Evolutionary conservation across 2,113 vertebrate genomes (phyloP), one percentile per base, ranked within the genome.

Genomic region (Phalacrocorax aristotelis): DNA sequence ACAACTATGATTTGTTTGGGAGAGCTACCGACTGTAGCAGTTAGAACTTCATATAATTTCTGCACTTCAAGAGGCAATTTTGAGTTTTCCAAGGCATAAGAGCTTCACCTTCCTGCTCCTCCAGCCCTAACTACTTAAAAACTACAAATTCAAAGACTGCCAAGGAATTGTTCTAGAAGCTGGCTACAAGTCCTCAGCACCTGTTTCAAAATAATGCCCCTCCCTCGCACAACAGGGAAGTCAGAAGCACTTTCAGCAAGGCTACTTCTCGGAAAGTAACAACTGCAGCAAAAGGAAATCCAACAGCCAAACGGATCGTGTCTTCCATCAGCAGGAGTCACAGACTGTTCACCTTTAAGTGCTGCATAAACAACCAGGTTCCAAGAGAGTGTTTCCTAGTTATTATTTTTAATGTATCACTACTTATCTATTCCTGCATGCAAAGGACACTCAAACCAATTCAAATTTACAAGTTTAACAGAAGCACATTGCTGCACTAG

Each of bases 301-400:
- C 60, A n/a, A 13, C 30, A 49, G 60, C 65, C 49, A 49, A 58
- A 48, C 11, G 26, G 48, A n/a, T 22, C 16, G 5, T 1, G 6
- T 27, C 42, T 36, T 79, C 54, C 36, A 16, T 12, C 46, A 34
- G 54, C 14, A 68, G 42, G 64, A 77, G 74, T 42, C 94, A 52
- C 66, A 65, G n/a, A 26, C 72, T 84, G 11, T 34, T 46, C 66
- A 21, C 51, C 79, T 65, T 22, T 19, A 38, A 89, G 58, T 14
- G 32, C 80, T 91, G 80, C 64, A 36, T 29, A 95, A 95, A 95
- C 88, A 82, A 95, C 85, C 83, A 93, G 84, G 80, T 94, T 84
- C 84, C 88, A 40, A 80, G 74, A 90, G 32, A 84, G 68, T 10
- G 52, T 93, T 95, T 95, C 91, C 94, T 95, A 80, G 83, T 84